Evolutionary conservation across 2,113 vertebrate genomes (phyloP).

Genomic region (Lophotis ruficrista): DNA sequence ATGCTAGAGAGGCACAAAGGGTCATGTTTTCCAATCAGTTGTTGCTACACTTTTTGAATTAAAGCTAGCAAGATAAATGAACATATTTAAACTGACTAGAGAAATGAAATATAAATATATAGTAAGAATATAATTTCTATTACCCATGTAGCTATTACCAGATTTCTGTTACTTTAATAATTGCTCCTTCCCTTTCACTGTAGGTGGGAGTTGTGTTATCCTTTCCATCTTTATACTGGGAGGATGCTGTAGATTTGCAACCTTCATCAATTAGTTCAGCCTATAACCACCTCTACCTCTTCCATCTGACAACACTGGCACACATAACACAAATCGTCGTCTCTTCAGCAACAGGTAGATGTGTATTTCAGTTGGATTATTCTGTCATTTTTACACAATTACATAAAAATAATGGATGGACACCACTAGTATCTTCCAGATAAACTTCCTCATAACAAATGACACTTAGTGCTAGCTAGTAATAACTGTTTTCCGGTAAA

Average conservation of each 20-base stretch:
- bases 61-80: neutral
- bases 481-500: neutral
- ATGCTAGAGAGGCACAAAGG: neutral
- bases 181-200: constrained; percentile 6
- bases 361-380: neutral
- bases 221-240: constrained; percentile 92
- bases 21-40: neutral
- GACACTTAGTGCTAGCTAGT: neutral
- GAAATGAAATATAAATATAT: neutral
- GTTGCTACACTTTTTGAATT: neutral
- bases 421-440: neutral
- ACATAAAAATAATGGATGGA: neutral
- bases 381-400: neutral
- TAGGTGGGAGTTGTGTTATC: constrained; percentile 92
- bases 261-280: constrained; percentile 90
- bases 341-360: constrained; percentile 77
- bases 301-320: constrained; percentile 93
- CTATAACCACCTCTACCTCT: constrained; percentile 92
- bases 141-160: neutral
- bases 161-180: neutral
- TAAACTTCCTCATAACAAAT: neutral
- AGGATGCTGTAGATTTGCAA: constrained; percentile 88
- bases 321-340: constrained; percentile 90
- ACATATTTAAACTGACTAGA: neutral
- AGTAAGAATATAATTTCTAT: neutral